Evolutionary conservation across 2,113 vertebrate genomes (phyloP), one percentile per base, ranked within the genome.

Genomic region (Spheniscus mendiculus): DNA sequence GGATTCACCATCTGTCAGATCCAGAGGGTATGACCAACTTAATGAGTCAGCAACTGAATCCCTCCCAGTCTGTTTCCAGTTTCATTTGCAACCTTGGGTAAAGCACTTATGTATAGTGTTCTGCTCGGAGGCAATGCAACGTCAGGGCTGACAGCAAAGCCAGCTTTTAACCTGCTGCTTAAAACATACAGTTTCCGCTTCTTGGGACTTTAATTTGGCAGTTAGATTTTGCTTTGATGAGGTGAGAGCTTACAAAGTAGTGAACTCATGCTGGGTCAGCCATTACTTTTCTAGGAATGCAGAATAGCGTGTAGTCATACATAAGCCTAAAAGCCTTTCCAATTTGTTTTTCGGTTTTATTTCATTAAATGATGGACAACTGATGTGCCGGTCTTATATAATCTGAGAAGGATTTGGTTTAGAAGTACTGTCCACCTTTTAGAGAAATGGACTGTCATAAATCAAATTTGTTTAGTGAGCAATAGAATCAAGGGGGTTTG

Each of bases 311-410:
- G 71, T 26, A 56, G 83, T n/a, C 11, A 22, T 49, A 63, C 18
- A 42, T 83, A 88, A 85, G 44, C 62, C 56, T 93, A 78, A 95
- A 93, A 96, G 84, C 73, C 53, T 82, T 79, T 87, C 69, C 76
- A 62, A 80, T 87, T 83, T 77, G 77, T 83, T 94, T 94, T 91
- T 81, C 0, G 0, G 19, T 47, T 87, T 69, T 92, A 80, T 83
- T 89, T 83, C 59, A 89, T 83, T 89, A 81, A 87, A 83, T 67
- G 18, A 90, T 53, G 45, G 69, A 67, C 52, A 91, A 50, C 59
- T 63, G 63, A 59, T 84, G 18, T 56, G 36, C 80, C 20, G 10
- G 26, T 81, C 9, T 94, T 78, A 71, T 1, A 52, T 90, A 89
- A 92, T 63, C 72, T 2, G 1, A 52, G 79, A 73, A 70, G 56